Conservation (phyloP, 1,140 invertebrate species). For the Drosophila sproati region DNA sequence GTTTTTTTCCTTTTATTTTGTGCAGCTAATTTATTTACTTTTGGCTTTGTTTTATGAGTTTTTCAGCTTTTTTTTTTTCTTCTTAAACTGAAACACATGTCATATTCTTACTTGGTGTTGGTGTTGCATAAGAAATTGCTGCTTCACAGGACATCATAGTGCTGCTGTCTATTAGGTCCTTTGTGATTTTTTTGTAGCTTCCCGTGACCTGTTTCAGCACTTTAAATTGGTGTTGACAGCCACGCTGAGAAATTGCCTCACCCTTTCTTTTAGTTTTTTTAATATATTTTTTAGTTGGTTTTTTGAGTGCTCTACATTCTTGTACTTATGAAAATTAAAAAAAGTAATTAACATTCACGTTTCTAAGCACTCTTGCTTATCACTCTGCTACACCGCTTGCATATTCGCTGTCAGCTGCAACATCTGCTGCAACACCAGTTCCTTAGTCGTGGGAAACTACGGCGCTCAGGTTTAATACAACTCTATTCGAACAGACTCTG, state of each 20-base stretch:
- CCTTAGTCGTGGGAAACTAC: constrained; percentile 62
- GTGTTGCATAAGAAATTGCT: constrained; percentile 26
- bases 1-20: constrained; percentile 11
- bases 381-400: constrained; percentile 42
- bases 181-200: constrained; percentile 13
- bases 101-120: neutral
- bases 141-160: constrained; percentile 25
- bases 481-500: constrained; percentile 13
- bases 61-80: constrained; percentile 31
- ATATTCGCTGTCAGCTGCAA: constrained; percentile 38
- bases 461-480: constrained; percentile 51
- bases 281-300: neutral
- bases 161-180: constrained; percentile 54
- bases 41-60: constrained; percentile 39
- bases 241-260: constrained; percentile 68
- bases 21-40: constrained; percentile 76
- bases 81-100: constrained; percentile 56
- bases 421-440: constrained; percentile 15
- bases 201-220: constrained; percentile 52
- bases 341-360: constrained; percentile 72
- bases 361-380: constrained; percentile 58
- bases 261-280: constrained; percentile 15
- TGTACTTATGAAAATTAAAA: constrained; percentile 67
- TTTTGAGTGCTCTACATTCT: constrained; percentile 37
- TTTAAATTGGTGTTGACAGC: constrained; percentile 79